Evolutionary conservation across 2,797 vertebrate species (phyloP).

Genomic region (Clarias pachynema): DNA sequence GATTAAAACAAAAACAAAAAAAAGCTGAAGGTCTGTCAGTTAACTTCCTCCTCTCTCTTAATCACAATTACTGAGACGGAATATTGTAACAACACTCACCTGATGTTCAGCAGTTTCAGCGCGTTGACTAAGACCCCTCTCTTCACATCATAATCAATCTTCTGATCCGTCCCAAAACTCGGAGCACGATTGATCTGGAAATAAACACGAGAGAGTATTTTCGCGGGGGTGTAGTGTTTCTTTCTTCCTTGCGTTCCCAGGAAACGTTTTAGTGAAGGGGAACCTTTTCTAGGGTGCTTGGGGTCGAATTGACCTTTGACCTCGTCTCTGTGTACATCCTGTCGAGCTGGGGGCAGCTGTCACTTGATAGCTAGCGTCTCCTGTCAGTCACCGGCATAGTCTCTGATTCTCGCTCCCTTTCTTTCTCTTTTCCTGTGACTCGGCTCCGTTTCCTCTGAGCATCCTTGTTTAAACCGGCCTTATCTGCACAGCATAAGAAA

Average conservation of each 20-base stretch:
- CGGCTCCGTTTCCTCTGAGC: constrained; percentile 25
- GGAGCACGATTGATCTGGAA: constrained; percentile 96
- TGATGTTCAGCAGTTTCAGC: constrained; percentile 93
- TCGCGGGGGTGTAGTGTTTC: neutral
- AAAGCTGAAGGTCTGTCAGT: constrained; percentile 55
- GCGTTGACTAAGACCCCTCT: constrained; percentile 92
- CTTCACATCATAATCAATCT: constrained; percentile 98
- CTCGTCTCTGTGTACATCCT: constrained; percentile 57
- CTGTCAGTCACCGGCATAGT: constrained; percentile 28
- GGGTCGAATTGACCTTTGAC: constrained; percentile 56
- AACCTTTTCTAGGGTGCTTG: constrained; percentile 9
- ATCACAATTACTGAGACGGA: constrained; percentile 29
- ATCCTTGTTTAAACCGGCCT: constrained; percentile 22
- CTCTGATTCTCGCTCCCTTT: neutral
- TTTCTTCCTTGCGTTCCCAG: neutral
- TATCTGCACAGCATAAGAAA: constrained; percentile 13
- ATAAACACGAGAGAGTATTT: constrained; percentile 55
- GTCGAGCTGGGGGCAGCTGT: constrained; percentile 50
- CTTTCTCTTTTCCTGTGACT: neutral
- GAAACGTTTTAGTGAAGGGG: neutral
- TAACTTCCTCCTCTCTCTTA: constrained; percentile 40
- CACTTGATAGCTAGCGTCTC: constrained; percentile 50
- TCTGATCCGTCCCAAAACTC: constrained; percentile 98
- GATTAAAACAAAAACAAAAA: constrained; percentile 56
- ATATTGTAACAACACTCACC: constrained; percentile 69